Base-by-base conservation (phyloP, 92 coral and sea anemone species). In the Bergia sp. region DNA sequence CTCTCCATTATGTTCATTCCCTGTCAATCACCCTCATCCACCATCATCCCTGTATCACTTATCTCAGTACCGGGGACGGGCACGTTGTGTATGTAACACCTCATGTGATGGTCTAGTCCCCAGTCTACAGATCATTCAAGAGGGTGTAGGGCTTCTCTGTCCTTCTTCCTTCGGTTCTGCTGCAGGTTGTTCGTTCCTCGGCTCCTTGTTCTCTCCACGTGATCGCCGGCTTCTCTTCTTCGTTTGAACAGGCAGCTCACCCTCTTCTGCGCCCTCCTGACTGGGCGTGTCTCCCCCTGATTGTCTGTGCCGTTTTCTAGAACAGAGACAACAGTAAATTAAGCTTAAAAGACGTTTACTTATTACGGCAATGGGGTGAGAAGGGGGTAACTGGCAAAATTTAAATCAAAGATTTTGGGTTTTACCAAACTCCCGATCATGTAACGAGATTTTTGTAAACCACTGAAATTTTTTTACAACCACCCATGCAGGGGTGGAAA, bases 211-310 rank as follows among this genome's bases (percentile, higher is more conserved):
- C 81, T 94, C 94, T 37, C 94, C 96, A 66, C 96, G 94, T 74
- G 95, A 89, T 86, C 98, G 93, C 41, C 99, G 95, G 80, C 96
- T 97, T 88, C 92, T 97, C 92, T 96, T 96, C 84, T 88, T 97
- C 7, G 94, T 76, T n/a, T 85, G 90, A 76, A 66, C 88, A 38
- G 91, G 95, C 77, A 95, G 90, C 86, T 97, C 99, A 37, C 94
- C 98, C 77, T 97, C 99, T 81, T 97, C 99, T 73, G 89, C 94
- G 64, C 94, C 98, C 23, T 94, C 97, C 44, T 93, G 89, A 50
- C 92, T 94, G 80, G 93, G 89, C 37, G 92, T 89, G 85, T 95
- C 98, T 49, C 89, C 94, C 12, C 91, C 91, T 29, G 91, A 90
- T 86, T 90, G 94, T 42, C 94, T 93, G 93, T 97, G 99, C 37